Base-by-base conservation (phyloP, 2,113 vertebrate genomes). In the Onychostruthus taczanowskii region DNA sequence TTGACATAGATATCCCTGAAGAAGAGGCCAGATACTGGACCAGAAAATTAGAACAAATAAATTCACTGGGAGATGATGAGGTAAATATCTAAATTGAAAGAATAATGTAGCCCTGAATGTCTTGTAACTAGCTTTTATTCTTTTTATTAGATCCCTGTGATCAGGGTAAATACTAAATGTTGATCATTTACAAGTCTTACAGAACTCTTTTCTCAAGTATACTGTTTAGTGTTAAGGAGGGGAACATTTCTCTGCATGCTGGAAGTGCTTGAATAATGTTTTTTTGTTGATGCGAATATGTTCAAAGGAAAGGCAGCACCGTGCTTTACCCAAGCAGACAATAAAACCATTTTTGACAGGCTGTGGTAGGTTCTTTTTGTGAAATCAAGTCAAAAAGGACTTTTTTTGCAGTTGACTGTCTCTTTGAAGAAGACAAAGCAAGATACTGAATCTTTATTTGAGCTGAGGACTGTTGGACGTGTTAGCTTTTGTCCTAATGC, bases 1-100 rank as follows among this genome's bases (percentile, higher is more conserved):
- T 78, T 95, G 78, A 76, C 78, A 8, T 72, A 99, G 99, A 99
- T 97, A 99, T 99, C 85, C 99, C 99, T 74, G 99, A 99, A 93
- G 99, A 99, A 52, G 99, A 99, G 95, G 99, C 99, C n/a, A 98
- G 98, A 96, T 99, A 99, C 89, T 99, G 99, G 99, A 99, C 99
- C 20, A 98, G 98, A 75, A 99, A 99, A 95, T 96, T 99, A 87
- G 99, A 99, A 63, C 98, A 98, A 95, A 98, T 99, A 92, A 99
- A 99, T 97, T 98, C 98, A 33, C 97, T 99, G 96, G 97, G 93
- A 92, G 97, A 98, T 16, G 98, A 98, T 91, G 98, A 99, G 99
- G 99, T 99, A 95, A 73, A 73, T 96, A 62, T 14, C 55, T 85
- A 52, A 78, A 68, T 0, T 67, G 50, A 90, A 91, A 87, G 12